Percentiles rank a stretch among this genome's conserved stretches.
Evolutionary conservation across 2,113 vertebrate genomes (phyloP).

Genomic region (Aviceda subcristata): DNA sequence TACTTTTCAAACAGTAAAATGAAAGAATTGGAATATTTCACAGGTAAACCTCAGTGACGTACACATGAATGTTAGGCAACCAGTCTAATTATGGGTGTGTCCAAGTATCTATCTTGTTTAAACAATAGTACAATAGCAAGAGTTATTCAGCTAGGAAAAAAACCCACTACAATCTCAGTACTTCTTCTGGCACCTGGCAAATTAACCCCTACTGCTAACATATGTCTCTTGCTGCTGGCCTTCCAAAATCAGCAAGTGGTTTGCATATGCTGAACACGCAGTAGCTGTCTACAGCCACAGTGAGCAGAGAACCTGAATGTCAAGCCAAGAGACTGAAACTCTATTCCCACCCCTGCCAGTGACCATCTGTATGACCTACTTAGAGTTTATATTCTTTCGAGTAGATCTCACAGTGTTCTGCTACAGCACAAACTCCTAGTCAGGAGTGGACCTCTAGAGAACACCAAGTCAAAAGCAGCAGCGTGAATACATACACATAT

Average conservation of each 20-base stretch:
- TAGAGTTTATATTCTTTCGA: not conserved
- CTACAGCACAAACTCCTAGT: not conserved
- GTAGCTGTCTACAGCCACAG: not conserved
- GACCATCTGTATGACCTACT: conserved; percentile 16
- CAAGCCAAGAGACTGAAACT: not conserved
- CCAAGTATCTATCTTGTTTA: not conserved
- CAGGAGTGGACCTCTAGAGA: not conserved
- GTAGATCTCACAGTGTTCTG: not conserved
- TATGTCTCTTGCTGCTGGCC: conserved; percentile 6
- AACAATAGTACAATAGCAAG: not conserved
- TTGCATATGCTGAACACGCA: conserved; percentile 14
- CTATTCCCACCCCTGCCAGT: not conserved
- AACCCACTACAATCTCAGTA: not conserved
- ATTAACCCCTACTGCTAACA: conserved; percentile 27
- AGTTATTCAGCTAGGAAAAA: not conserved
- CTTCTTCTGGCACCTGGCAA: not conserved
- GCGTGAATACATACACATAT: not conserved
- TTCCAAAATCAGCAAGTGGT: not conserved
- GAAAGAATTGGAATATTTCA: not conserved
- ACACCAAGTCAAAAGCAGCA: not conserved
- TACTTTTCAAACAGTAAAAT: not conserved
- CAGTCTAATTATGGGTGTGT: not conserved
- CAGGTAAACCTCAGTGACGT: not conserved
- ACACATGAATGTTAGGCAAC: not conserved
- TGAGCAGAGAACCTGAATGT: not conserved